Conservation (phyloP, 2,888 invertebrate species). For the Actias luna region DNA sequence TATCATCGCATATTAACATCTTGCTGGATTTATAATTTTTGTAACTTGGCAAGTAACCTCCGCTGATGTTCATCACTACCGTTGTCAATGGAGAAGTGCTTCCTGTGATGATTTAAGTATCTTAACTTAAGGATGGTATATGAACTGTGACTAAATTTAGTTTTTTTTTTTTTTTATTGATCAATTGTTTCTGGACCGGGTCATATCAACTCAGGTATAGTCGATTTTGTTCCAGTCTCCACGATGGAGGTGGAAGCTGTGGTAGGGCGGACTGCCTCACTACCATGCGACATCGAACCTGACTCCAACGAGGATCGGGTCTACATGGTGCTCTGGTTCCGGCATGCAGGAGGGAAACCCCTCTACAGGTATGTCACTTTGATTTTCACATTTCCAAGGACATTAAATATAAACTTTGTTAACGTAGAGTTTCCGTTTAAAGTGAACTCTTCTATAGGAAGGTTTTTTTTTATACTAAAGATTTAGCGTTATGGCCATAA, state of each 20-base stretch:
- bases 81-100: too few relatives aligned
- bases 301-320: constrained; percentile 91
- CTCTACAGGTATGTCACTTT: constrained; percentile 88
- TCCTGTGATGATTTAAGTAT: too few relatives aligned
- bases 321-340: constrained; percentile 96
- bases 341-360: constrained; percentile 91
- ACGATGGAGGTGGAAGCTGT: constrained; percentile 88
- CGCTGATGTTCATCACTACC: too few relatives aligned
- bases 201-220: constrained; percentile 54
- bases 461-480: too few relatives aligned
- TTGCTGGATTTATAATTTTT: too few relatives aligned
- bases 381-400: neutral
- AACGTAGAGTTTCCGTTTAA: neutral
- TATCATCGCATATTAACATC: too few relatives aligned
- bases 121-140: too few relatives aligned
- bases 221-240: constrained; percentile 75
- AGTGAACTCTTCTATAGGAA: too few relatives aligned
- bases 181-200: constrained; percentile 17
- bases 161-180: too few relatives aligned
- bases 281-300: constrained; percentile 95
- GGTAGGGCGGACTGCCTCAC: constrained; percentile 89
- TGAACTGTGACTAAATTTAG: too few relatives aligned
- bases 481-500: too few relatives aligned
- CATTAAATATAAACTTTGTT: neutral
- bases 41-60: too few relatives aligned